Conservation (phyloP, 2,113 vertebrate genomes). For the Regulus satrapa region DNA sequence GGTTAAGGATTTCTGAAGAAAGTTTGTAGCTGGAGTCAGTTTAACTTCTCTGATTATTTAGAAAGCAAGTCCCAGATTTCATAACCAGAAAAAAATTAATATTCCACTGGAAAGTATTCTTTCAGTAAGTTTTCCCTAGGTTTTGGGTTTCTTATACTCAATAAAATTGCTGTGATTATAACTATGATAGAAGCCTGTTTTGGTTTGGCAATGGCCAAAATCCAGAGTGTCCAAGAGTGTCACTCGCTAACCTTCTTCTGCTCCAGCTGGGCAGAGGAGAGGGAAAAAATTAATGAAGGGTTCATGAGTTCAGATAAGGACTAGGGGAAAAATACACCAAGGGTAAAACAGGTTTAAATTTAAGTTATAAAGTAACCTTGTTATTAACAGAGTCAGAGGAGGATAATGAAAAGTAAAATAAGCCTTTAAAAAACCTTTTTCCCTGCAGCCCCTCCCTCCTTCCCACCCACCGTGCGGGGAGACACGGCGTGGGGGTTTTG, state of each 20-base stretch:
- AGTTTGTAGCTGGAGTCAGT: not conserved
- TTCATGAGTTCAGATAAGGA: not conserved
- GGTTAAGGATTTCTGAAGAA: not conserved
- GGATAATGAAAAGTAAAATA: not conserved
- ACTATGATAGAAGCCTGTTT: not conserved
- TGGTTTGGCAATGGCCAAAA: not conserved
- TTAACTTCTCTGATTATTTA: not conserved
- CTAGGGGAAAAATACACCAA: not conserved
- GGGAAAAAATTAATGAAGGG: not conserved
- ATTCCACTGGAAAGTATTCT: not conserved
- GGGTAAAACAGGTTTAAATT: not conserved
- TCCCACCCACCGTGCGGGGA: not conserved
- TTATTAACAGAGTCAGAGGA: not conserved
- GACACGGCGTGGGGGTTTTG: fast-evolving
- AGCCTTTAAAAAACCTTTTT: too few species aligned
- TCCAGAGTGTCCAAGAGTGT: not conserved
- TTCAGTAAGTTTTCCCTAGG: not conserved
- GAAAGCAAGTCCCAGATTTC: not conserved
- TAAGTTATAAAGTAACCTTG: not conserved
- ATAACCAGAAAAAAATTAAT: not conserved
- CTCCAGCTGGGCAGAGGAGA: not conserved
- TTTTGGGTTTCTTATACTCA: not conserved
- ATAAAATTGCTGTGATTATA: not conserved
- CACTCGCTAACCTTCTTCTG: not conserved
- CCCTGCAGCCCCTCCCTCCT: not conserved